Percentiles rank a stretch among this genome's conserved stretches.
Evolutionary conservation across 2,888 invertebrate genomes (phyloP).

Genomic region (Prosapia bicincta): DNA sequence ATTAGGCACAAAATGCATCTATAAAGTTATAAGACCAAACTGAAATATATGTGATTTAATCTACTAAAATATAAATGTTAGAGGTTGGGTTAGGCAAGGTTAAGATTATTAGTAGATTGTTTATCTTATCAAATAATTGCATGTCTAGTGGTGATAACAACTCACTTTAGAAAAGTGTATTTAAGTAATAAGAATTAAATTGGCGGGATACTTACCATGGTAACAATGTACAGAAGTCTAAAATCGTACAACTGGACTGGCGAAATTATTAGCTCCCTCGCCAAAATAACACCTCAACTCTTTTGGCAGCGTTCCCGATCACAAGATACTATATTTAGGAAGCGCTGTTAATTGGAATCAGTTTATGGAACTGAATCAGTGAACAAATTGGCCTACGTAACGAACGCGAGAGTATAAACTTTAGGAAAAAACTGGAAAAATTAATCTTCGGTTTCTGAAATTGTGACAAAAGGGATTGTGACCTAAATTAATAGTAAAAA

Average conservation of each 20-base stretch:
- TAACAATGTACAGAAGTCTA: not conserved
- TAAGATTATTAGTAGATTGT: not conserved
- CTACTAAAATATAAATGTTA: too few relatives aligned
- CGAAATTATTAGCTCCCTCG: not conserved
- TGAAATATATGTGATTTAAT: too few relatives aligned
- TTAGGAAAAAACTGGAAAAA: too few relatives aligned
- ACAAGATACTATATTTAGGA: not conserved
- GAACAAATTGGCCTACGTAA: not conserved
- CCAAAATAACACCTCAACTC: not conserved
- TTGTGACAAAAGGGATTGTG: too few relatives aligned
- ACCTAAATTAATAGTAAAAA: too few relatives aligned
- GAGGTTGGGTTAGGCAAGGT: not conserved
- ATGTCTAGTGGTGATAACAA: not conserved
- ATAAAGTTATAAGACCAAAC: too few relatives aligned
- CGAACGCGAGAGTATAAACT: too few relatives aligned
- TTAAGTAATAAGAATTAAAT: not conserved
- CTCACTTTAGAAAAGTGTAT: not conserved
- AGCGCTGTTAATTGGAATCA: not conserved
- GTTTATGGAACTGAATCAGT: not conserved
- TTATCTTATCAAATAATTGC: not conserved
- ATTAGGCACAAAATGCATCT: too few relatives aligned
- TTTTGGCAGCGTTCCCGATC: not conserved
- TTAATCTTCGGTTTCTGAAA: too few relatives aligned
- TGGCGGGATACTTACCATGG: not conserved
- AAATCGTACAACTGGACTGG: not conserved